Conservation (phyloP, 23 tunicate genomes). For the Ciona savignyi region DNA sequence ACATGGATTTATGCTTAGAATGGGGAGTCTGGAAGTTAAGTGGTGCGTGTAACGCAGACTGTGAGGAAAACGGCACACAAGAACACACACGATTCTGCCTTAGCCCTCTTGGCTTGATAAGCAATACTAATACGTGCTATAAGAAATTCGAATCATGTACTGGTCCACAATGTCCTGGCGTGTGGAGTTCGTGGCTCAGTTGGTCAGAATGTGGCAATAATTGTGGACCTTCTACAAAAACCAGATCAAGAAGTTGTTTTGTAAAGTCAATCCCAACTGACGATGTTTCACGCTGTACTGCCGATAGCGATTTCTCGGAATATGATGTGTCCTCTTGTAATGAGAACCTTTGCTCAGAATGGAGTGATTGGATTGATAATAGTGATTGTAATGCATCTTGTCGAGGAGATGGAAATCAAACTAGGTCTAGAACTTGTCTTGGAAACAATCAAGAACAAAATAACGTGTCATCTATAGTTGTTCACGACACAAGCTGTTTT, state of each 20-base stretch:
- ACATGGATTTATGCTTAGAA: background rate
- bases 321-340: background rate
- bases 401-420: background rate
- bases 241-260: background rate
- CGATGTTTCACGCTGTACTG: background rate
- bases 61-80: slow-evolving; percentile 4
- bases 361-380: background rate
- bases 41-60: slow-evolving; percentile 1
- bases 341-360: background rate
- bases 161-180: slow-evolving; percentile 5
- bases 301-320: background rate
- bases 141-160: background rate
- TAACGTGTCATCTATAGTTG: no score
- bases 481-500: no score
- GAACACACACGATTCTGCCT: background rate
- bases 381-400: background rate
- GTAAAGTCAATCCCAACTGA: background rate
- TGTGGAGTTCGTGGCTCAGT: background rate
- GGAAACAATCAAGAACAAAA: no score
- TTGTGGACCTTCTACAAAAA: slow-evolving; percentile 6
- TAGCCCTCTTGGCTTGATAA: background rate
- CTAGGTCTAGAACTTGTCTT: no score
- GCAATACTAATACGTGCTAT: background rate
- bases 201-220: slow-evolving; percentile 9
- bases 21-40: background rate